Evolutionary conservation across 2,888 invertebrate genomes (phyloP), one percentile per base, ranked within the genome.

Genomic region (Horisme vitalbata): DNA sequence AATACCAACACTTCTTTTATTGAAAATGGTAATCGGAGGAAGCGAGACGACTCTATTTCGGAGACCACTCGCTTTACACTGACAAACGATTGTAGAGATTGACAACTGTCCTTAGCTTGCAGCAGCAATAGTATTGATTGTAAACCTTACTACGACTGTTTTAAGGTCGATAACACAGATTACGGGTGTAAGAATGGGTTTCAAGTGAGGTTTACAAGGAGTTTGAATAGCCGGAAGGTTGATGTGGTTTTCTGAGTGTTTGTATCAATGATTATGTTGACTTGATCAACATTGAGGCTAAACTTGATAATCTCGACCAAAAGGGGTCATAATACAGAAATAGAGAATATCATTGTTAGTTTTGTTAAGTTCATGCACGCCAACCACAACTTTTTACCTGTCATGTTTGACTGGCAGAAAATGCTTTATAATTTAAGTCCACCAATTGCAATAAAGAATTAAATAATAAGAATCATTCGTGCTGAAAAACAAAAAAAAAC

Each of bases 1-100:
- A 86, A 82, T n/a, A 81, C 78, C 0, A 86, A 88, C 44, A 90
- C 90, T 0, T 87, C 90, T 0, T 90, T 90, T 61, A 88, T 90
- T 3, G 89, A 90, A 46, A 83, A 90, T 50, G 86, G 87, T 0
- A 85, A 82, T 21, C 57, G 85, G 18, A 64, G 81, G 0, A 86
- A 86, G 43, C 61, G 83, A 10, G 85, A 89, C 4, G 89, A 90
- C 41, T 81, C 88, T 0, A 71, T 89, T 43, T 85, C 83, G 30
- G 90, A 90, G 55, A 80, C 84, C 0, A 76, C 75, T 1, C 80
- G 87, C 38, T 87, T 89, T 65, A 85, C 87, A 10, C 45, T 88
- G 7, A 73, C 83, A 0, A 80, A 85, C 32, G 74, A 66, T 0
- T 71, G 76, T 56, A 71, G 79, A 62, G 89, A 89, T 81, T 89